Conservation (phyloP, 2,113 vertebrate species). For the Equus quagga region DNA sequence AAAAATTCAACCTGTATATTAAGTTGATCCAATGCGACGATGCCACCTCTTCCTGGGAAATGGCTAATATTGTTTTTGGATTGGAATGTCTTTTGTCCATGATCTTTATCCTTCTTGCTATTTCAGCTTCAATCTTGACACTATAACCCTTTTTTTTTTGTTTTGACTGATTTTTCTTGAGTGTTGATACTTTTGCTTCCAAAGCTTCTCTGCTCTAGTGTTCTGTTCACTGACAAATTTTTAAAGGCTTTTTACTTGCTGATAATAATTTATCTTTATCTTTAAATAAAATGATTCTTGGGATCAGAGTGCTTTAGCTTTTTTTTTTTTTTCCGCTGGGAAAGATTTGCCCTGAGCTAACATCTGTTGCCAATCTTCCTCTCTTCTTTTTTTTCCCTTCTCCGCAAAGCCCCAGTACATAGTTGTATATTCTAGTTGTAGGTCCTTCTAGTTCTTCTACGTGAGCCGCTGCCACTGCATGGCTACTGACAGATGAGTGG, state of each 20-base stretch:
- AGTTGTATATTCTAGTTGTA: too few relatives aligned
- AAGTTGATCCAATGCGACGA: background rate
- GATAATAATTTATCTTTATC: background rate
- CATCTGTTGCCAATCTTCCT: too few relatives aligned
- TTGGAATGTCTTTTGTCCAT: background rate
- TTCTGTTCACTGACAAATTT: background rate
- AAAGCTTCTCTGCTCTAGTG: background rate
- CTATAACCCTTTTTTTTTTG: background rate
- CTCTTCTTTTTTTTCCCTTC: too few relatives aligned
- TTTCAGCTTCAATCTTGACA: background rate
- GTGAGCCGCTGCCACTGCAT: too few relatives aligned
- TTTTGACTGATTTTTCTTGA: background rate
- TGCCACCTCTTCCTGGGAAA: conserved; percentile 7
- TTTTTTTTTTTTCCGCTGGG: too few relatives aligned
- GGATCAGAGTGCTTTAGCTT: background rate
- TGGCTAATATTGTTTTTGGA: background rate
- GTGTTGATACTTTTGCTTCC: background rate
- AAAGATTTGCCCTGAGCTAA: too few relatives aligned
- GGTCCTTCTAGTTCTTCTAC: too few relatives aligned
- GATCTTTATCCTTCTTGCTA: conserved; percentile 18
- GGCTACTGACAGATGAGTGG: too few relatives aligned
- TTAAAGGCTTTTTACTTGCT: conserved; percentile 15
- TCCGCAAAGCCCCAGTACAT: too few relatives aligned
- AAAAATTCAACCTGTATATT: background rate
- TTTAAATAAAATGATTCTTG: background rate